Conservation (phyloP, 2,888 invertebrate genomes). For the Eristalis pertinax region DNA sequence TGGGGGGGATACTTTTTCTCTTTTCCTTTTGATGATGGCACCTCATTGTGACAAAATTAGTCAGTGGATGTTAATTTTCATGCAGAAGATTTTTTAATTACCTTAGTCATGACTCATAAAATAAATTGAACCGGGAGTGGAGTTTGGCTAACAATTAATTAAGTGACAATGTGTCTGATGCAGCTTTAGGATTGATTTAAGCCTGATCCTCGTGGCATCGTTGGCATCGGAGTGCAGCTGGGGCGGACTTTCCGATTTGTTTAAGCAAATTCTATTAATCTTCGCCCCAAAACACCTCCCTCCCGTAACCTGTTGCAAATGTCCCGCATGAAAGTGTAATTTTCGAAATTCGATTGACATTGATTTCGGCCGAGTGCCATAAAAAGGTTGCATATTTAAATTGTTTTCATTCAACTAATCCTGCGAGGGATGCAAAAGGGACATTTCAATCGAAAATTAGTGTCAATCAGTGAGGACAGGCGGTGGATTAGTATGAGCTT, state of each 20-base stretch:
- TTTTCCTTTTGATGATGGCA: not conserved
- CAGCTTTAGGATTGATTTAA: not conserved
- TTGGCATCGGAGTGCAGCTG: no score
- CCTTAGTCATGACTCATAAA: not conserved
- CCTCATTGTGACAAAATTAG: not conserved
- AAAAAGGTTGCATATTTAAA: not conserved
- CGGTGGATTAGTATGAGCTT: not conserved
- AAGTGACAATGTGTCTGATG: not conserved
- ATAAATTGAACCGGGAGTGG: not conserved
- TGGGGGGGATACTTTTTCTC: not conserved
- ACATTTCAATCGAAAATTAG: not conserved
- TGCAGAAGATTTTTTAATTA: not conserved
- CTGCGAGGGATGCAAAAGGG: not conserved
- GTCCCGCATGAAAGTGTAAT: no score
- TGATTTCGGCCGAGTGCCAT: not conserved
- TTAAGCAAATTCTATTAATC: no score
- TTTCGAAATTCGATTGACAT: not conserved
- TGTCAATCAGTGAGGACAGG: not conserved
- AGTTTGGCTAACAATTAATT: not conserved
- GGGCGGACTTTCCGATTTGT: no score
- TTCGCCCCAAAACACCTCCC: no score
- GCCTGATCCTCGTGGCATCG: not conserved
- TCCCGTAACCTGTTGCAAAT: no score
- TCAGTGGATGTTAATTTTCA: not conserved
- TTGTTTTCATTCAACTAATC: not conserved